phyloP scores from a whole-genome alignment of 2,888 invertebrate species.

The Lordiphosa fenestrarum region DNA sequence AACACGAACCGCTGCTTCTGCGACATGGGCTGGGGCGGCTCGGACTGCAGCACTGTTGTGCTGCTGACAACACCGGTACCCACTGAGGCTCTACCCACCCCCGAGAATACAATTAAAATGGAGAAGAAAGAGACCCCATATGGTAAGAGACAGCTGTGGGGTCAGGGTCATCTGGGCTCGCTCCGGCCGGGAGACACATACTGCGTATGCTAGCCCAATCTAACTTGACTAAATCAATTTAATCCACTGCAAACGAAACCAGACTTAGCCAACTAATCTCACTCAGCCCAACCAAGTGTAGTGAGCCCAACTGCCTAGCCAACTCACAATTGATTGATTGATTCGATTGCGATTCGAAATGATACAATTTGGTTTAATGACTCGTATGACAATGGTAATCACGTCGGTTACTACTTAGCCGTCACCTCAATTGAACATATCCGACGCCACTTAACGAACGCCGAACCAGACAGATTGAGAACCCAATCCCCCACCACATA shows the following conservation, averaged over 20 bases:
- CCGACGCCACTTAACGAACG: not conserved
- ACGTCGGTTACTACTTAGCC: slow-evolving; percentile 38
- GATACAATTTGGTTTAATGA: slow-evolving; percentile 51
- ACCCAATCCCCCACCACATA: slow-evolving; percentile 1
- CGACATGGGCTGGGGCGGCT: slow-evolving; percentile 91
- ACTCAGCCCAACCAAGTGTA: slow-evolving; percentile 13
- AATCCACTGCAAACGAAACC: slow-evolving; percentile 10
- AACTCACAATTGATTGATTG: slow-evolving; percentile 52
- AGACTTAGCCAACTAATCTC: not conserved
- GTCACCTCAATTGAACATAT: no score
- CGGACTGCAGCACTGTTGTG: slow-evolving; percentile 91
- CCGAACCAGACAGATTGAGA: slow-evolving; percentile 1
- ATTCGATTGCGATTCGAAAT: slow-evolving; percentile 59
- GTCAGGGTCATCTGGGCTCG: slow-evolving; percentile 13
- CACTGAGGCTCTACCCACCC: slow-evolving; percentile 83
- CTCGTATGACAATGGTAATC: slow-evolving; percentile 75
- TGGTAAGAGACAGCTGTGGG: slow-evolving; percentile 84
- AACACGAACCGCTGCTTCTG: slow-evolving; percentile 96
- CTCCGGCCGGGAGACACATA: slow-evolving; percentile 11
- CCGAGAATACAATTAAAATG: slow-evolving; percentile 85
- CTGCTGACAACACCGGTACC: slow-evolving; percentile 84
- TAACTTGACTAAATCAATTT: slow-evolving; percentile 3
- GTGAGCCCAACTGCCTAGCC: slow-evolving; percentile 30
- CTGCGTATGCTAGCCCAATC: slow-evolving; percentile 4
- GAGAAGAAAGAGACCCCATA: slow-evolving; percentile 95